Conservation (phyloP, 2,113 vertebrate genomes). For the Pampusana beccarii region DNA sequence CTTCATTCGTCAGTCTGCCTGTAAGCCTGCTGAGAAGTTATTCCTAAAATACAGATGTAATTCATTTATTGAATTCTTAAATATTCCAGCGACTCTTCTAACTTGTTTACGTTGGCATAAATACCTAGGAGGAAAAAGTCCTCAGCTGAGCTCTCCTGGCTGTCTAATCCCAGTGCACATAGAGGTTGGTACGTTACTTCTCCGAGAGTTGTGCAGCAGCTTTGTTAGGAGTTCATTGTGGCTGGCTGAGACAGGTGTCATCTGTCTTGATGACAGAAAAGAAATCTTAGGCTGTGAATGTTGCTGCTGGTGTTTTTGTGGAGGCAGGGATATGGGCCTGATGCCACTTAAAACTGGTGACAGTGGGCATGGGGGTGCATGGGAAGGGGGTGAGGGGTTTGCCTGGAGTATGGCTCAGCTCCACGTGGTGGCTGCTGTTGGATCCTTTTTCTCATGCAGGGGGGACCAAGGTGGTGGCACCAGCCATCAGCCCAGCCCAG, state of each 20-base stretch:
- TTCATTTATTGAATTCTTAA: neutral
- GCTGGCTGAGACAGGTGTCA: neutral
- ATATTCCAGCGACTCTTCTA: neutral
- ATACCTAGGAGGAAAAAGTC: neutral
- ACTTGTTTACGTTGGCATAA: neutral
- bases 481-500: neutral
- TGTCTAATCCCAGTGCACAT: neutral
- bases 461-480: neutral
- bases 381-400: neutral
- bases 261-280: neutral
- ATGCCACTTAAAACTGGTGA: neutral
- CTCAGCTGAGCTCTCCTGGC: neutral
- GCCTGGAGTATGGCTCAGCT: neutral
- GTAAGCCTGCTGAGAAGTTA: neutral
- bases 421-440: accelerated
- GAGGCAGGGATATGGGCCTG: neutral
- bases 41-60: neutral
- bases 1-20: neutral
- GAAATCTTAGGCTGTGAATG: neutral
- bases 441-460: accelerated
- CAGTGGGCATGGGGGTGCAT: neutral
- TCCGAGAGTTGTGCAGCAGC: neutral
- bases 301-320: neutral
- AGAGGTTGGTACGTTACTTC: neutral
- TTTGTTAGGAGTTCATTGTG: neutral